phyloP scores from a whole-genome alignment of 1,140 invertebrate species.

The Ephestia elutella region DNA sequence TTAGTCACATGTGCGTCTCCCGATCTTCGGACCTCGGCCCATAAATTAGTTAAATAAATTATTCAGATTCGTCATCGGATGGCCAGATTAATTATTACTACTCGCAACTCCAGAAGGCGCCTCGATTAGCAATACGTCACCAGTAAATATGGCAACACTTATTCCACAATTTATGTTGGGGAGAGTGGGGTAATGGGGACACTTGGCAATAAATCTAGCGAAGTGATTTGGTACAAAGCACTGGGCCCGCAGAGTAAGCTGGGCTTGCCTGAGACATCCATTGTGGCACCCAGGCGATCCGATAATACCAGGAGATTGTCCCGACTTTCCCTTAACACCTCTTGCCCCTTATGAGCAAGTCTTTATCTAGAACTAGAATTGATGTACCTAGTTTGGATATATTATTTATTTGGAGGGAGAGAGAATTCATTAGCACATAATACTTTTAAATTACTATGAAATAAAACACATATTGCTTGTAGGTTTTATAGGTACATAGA shows the following conservation, averaged over 20 bases:
- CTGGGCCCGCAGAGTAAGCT: slow-evolving; percentile 61
- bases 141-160: slow-evolving; percentile 72
- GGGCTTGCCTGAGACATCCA: slow-evolving; percentile 59
- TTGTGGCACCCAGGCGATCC: slow-evolving; percentile 65
- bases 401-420: too few relatives aligned
- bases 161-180: slow-evolving; percentile 66
- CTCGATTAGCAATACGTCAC: slow-evolving; percentile 68
- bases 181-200: slow-evolving; percentile 58
- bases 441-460: too few relatives aligned
- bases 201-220: slow-evolving; percentile 64
- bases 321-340: slow-evolving; percentile 70
- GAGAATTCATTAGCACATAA: too few relatives aligned
- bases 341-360: slow-evolving; percentile 32
- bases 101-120: slow-evolving; percentile 62
- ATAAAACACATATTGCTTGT: too few relatives aligned
- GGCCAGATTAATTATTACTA: slow-evolving; percentile 67
- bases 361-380: slow-evolving; percentile 35
- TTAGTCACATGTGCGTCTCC: slow-evolving; percentile 30
- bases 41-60: slow-evolving; percentile 68
- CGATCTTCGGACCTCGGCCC: slow-evolving; percentile 39
- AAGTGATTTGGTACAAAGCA: slow-evolving; percentile 72
- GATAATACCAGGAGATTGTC: slow-evolving; percentile 70
- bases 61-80: slow-evolving; percentile 63
- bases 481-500: too few relatives aligned
- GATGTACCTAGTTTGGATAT: slow-evolving; percentile 33